Conservation (phyloP, 2,113 vertebrate genomes). For the Nerophis lumbriciformis region DNA sequence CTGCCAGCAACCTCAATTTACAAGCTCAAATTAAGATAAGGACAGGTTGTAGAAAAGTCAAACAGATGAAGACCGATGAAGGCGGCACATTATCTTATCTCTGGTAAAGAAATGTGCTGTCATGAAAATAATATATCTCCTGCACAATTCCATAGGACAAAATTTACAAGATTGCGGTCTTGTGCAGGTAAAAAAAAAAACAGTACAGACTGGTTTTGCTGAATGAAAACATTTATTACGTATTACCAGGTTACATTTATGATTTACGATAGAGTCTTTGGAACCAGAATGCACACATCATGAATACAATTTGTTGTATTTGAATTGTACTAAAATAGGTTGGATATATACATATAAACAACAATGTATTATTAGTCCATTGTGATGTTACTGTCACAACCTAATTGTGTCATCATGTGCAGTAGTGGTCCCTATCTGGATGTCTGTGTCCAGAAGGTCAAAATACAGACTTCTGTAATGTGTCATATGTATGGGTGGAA, state of each 20-base stretch:
- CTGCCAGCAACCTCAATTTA: conserved; percentile 43
- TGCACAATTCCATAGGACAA: conserved; percentile 8
- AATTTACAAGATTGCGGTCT: not conserved
- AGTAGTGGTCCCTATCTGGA: conserved; percentile 16
- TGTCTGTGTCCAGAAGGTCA: conserved; percentile 18
- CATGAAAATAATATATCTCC: conserved; percentile 32
- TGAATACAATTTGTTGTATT: too few species aligned
- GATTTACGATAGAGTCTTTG: not conserved
- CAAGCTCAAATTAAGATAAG: conserved; percentile 60
- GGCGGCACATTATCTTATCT: conserved; percentile 44
- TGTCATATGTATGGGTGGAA: conserved; percentile 11
- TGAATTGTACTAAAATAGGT: too few species aligned
- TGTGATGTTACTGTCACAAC: not conserved
- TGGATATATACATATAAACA: too few species aligned
- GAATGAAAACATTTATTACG: not conserved
- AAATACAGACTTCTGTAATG: conserved; percentile 34
- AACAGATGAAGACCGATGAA: conserved; percentile 33
- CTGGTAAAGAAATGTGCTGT: conserved; percentile 39
- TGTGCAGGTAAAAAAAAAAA: not conserved
- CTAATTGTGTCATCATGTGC: not conserved
- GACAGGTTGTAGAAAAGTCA: conserved; percentile 46
- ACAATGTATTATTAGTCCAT: not conserved
- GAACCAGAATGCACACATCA: not conserved
- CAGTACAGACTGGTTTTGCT: not conserved
- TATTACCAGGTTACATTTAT: not conserved